A percentile compares a stretch with the other conserved stretches of the same genome.
These are phyloP conservation scores for Mimumesa dahlbomi DNA, from an alignment of 2,888 invertebrate species.

Conservation along the genomic window DNA sequence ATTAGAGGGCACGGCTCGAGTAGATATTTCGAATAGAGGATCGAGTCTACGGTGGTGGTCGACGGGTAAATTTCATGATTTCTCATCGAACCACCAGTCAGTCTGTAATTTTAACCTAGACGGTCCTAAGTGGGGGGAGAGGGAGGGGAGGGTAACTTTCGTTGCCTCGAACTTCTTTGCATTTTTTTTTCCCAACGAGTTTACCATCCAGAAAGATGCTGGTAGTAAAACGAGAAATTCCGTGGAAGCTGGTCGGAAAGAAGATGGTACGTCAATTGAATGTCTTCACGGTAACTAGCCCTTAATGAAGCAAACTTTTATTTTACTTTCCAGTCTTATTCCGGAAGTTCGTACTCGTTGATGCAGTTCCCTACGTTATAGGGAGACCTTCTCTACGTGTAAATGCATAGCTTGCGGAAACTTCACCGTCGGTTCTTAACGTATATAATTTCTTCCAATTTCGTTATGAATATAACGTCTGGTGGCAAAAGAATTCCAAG, in stretches of 20 bases:
- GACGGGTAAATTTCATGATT: slow-evolving; percentile 48
- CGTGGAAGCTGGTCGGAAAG: slow-evolving; percentile 6
- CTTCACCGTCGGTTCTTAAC: not conserved
- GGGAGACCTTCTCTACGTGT: slow-evolving; percentile 4
- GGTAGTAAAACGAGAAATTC: slow-evolving; percentile 53
- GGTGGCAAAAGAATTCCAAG: no score
- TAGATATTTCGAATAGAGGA: slow-evolving; percentile 53
- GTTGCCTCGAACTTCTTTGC: slow-evolving; percentile 42
- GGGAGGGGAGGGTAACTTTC: slow-evolving; percentile 37
- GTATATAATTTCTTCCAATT: no score
- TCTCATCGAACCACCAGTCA: slow-evolving; percentile 21
- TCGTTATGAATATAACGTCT: no score
- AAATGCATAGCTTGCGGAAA: slow-evolving; percentile 22
- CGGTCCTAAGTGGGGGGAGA: slow-evolving; percentile 8
- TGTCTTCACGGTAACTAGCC: slow-evolving; percentile 66
- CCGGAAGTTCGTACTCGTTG: slow-evolving; percentile 8
- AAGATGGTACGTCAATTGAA: slow-evolving; percentile 60
- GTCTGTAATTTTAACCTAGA: slow-evolving; percentile 50
- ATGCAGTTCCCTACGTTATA: slow-evolving; percentile 14
- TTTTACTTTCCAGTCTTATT: slow-evolving; percentile 59
- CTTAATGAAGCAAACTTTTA: slow-evolving; percentile 68
- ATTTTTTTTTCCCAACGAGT: slow-evolving; percentile 35
- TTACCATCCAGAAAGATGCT: slow-evolving; percentile 59
- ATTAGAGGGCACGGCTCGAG: slow-evolving; percentile 55
- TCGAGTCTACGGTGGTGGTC: slow-evolving; percentile 21